Base-by-base conservation (phyloP, 2,888 invertebrate genomes). In the Dendrolimus pini region DNA sequence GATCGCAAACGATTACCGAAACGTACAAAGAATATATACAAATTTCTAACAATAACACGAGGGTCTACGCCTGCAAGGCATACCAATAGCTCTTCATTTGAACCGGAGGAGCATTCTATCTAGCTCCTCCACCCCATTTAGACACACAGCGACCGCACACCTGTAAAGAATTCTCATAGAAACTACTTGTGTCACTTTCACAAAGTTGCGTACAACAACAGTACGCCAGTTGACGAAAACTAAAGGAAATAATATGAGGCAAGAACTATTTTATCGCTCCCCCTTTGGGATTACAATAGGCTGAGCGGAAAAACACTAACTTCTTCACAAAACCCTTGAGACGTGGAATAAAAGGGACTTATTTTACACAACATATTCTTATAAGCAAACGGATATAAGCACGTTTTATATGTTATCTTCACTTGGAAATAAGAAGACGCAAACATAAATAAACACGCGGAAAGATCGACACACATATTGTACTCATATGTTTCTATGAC, bases 401-500 rank as follows among this genome's bases (percentile, higher is more conserved):
- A 12, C 6, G 47, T 9, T 47, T 47, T 9, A 12, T 47, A 12
- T 47, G 47, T 47, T 47, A 47, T 47, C 47, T 47, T 47, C 12
- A 47, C 47, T 47, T 47, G 12, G 41, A 13, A n/a, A 41, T 69
- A 61, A 67, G 47, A 47, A 47, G 12, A 7, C 9, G 47, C 12
- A 47, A 12, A 47, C 47, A 12, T 30, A 30, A 30, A 30, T 30
- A 30, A 30, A 30, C 30, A 30, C 6, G 30, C 30, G 30, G 6
- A 7, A 9, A 10, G 12, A 47, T 47, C 47, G 9, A 47, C 8
- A 47, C 47, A 9, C 6, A 30, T 30, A 30, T 30, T 30, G 30
- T 30, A 30, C 30, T 30, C 30, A 6, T 30, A 30, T 30, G 30
- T 30, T 30, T 30, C 30, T 18, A 30, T 6, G 6, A 30, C 6